These are phyloP conservation scores for Xenotilapia leptura DNA, from an alignment of 2,113 vertebrate species.

Conservation along the genomic window DNA sequence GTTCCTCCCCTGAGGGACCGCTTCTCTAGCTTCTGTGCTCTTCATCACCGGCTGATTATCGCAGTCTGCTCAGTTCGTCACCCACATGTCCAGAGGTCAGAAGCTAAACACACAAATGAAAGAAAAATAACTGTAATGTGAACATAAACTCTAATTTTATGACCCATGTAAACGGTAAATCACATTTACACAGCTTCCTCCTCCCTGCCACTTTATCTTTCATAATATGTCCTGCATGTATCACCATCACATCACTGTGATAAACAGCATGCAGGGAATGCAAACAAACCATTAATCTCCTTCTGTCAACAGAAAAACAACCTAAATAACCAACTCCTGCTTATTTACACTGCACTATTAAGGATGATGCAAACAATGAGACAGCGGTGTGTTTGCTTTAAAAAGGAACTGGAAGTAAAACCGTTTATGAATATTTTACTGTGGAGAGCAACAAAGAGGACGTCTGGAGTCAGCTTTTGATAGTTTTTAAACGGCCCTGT, in stretches of 20 bases:
- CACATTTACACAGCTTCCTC: not conserved
- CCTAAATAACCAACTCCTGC: not conserved
- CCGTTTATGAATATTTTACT: slow-evolving; percentile 14
- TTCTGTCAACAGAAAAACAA: slow-evolving; percentile 2
- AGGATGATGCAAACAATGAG: not conserved
- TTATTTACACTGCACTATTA: not conserved
- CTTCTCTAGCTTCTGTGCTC: not conserved
- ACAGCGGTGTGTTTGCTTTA: not conserved
- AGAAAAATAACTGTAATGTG: not conserved
- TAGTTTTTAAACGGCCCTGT: not conserved
- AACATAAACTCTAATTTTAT: not conserved
- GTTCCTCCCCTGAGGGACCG: not conserved
- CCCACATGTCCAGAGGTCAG: not conserved
- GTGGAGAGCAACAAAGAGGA: not conserved
- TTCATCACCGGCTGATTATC: not conserved
- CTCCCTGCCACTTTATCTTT: not conserved
- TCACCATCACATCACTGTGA: not conserved
- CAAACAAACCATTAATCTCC: slow-evolving; percentile 53
- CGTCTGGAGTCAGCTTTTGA: not conserved
- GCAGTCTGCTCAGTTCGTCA: not conserved
- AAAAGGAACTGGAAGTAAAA: not conserved
- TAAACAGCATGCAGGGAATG: slow-evolving; percentile 9
- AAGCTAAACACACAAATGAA: not conserved
- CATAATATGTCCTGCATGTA: slow-evolving; percentile 4
- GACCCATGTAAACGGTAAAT: not conserved